These are phyloP conservation scores for Diprion similis DNA, from an alignment of 1,140 invertebrate genomes.

Conservation along the genomic window DNA sequence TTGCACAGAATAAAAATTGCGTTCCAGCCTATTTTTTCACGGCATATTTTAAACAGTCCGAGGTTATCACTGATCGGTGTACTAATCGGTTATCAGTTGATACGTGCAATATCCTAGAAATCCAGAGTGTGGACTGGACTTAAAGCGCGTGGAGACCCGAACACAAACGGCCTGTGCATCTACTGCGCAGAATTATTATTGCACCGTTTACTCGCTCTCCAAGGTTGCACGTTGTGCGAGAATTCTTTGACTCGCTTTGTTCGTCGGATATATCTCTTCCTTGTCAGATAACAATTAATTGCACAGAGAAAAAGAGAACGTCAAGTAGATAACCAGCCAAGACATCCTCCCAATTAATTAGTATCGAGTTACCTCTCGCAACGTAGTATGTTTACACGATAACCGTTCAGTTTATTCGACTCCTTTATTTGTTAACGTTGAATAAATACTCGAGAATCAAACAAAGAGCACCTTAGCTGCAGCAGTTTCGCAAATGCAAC, in stretches of 20 bases:
- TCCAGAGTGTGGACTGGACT: too few relatives aligned
- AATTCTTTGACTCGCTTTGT: background rate
- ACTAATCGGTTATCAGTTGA: too few relatives aligned
- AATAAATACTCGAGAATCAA: background rate
- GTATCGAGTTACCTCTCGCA: too few relatives aligned
- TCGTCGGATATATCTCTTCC: background rate
- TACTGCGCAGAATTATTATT: slow-evolving; percentile 7
- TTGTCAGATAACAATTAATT: background rate
- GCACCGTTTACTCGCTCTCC: background rate
- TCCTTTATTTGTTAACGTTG: background rate
- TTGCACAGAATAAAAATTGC: background rate
- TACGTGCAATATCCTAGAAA: too few relatives aligned
- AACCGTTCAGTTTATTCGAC: background rate
- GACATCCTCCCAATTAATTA: too few relatives aligned
- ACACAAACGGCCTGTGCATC: background rate
- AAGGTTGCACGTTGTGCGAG: background rate
- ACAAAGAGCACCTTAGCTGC: background rate
- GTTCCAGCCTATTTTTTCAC: background rate
- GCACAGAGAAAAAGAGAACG: too few relatives aligned
- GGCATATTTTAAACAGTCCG: background rate
- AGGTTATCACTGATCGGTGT: too few relatives aligned
- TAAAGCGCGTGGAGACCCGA: background rate
- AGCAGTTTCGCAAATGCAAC: background rate
- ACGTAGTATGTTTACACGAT: background rate
- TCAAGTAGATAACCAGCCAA: too few relatives aligned